These are phyloP conservation scores for Poecilobothrus nobilitatus DNA, from an alignment of 2,888 invertebrate species.

Conservation along the genomic window DNA sequence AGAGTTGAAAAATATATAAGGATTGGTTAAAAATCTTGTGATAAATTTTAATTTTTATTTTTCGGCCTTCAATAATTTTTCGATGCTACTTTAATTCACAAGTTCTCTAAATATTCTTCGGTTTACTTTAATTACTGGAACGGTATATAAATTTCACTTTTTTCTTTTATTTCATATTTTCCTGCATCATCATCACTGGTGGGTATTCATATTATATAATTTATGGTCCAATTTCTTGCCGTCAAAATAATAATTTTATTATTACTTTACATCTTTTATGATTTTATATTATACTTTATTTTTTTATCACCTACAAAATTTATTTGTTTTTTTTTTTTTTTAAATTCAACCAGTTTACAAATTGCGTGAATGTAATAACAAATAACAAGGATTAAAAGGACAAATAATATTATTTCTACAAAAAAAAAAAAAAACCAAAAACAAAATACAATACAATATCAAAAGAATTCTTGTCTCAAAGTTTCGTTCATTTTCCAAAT, in stretches of 20 bases:
- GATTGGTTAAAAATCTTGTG: too few species aligned
- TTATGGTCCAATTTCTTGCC: conserved; percentile 1
- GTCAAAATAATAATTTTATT: neutral
- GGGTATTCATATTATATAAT: neutral
- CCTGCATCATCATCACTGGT: too few species aligned
- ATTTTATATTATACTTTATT: neutral
- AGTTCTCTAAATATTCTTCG: too few species aligned
- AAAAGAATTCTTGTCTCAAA: too few species aligned
- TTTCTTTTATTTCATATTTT: too few species aligned
- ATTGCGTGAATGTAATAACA: too few species aligned
- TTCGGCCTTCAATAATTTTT: too few species aligned
- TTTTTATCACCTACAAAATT: conserved; percentile 1
- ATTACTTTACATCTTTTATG: neutral
- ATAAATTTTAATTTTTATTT: too few species aligned
- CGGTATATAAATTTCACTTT: too few species aligned
- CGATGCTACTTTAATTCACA: too few species aligned
- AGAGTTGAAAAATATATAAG: too few species aligned
- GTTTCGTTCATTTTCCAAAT: neutral
- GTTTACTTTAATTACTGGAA: too few species aligned
- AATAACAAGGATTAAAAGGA: neutral
- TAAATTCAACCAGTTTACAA: neutral
- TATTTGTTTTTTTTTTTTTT: neutral
- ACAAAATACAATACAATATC: neutral
- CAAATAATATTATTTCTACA: neutral
- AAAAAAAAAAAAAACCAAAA: neutral